Evolutionary conservation across 2,888 invertebrate genomes (phyloP), one percentile per base, ranked within the genome.

Genomic region (Ceramica pisi): DNA sequence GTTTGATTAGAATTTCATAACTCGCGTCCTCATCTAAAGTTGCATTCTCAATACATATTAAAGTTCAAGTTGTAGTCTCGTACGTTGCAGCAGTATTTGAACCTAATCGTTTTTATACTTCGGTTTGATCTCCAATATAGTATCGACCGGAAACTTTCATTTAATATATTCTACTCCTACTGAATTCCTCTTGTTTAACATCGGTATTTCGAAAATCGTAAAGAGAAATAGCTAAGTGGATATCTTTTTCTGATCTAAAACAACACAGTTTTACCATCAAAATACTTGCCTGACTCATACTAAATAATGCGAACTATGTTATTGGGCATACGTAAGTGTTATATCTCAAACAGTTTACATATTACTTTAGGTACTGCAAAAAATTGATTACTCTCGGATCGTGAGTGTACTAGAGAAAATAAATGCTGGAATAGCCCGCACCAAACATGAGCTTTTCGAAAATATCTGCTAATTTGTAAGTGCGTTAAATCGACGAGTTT

Each of bases 251-350:
- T 46, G 46, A 46, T 46, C 46, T 46, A 46, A 19, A 62, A 62
- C 38, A 56, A 56, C 14, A 65, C 35, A 66, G 53, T 2, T 65
- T 72, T 31, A 56, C 6, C 31, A 44, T 62, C 44, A 55, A 78
- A 67, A 71, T 44, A 65, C 35, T 67, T 51, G 44, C n/a, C 48
- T 80, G 85, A 77, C 55, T 80, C 83, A 84, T 62, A 48, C n/a
- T 61, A n/a, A 72, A 67, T 74, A 66, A 70, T 68, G 48, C 19
- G 56, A 66, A 71, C 38, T 23, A 51, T 51, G 66, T 66, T 71
- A 59, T 23, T 62, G 66, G 53, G 6, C 21, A 31, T 44, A 51
- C 2, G 26, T 31, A 67, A 75, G 72, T 76, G 48, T 71, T 79
- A 61, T 67, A 68, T 82, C 50, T 71, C 35, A n/a, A 69, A 75